Base-by-base conservation (phyloP, 2,888 invertebrate species). In the Perizoma flavofasciatum region DNA sequence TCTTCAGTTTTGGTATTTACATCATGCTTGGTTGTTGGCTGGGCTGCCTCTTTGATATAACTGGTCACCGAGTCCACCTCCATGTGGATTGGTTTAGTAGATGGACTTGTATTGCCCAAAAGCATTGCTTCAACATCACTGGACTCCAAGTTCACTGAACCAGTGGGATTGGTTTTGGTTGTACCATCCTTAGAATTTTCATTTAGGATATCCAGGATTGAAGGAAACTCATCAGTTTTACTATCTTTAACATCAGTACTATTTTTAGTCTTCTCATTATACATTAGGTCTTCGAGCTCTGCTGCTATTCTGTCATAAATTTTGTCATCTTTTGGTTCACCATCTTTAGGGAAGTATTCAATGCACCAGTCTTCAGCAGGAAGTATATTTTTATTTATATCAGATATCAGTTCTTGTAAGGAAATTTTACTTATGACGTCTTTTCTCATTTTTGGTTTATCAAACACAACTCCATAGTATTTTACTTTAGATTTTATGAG, bases 231-330 rank as follows among this genome's bases (percentile, higher is more conserved):
- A 75, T 92, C 91, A 49, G 75, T 75, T 71, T 80, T 80, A 35
- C 83, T 83, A 67, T 89, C 88, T 49, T 86, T 88, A 35, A 67
- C 78, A n/a, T 80, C 81, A 52, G 69, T 55, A 46, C 78, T 82
- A 33, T 60, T 63, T 50, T 72, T 70, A 49, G 83, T 76, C 70
- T 87, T 88, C 54, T 89, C 87, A 79, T 81, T 90, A 60, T 83
- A 86, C 92, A 92, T 92, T 55, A 92, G 78, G 68, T 89, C 90
- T 77, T 92, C 92, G 43, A 92, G 72, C 72, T 92, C 92, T 6
- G 92, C 92, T 48, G 92, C 92, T 74, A 92, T 92, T 55, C 90
- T 78, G 65, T 92, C 92, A 83, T 92, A 92, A 5, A 92, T 89
- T 79, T 90, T 89, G 69, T 92, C 92, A 75, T 89, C 84, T 66